Evolutionary conservation across 2,797 vertebrate species (phyloP), one percentile per base, ranked within the genome.

Genomic region (Selene dorsalis): DNA sequence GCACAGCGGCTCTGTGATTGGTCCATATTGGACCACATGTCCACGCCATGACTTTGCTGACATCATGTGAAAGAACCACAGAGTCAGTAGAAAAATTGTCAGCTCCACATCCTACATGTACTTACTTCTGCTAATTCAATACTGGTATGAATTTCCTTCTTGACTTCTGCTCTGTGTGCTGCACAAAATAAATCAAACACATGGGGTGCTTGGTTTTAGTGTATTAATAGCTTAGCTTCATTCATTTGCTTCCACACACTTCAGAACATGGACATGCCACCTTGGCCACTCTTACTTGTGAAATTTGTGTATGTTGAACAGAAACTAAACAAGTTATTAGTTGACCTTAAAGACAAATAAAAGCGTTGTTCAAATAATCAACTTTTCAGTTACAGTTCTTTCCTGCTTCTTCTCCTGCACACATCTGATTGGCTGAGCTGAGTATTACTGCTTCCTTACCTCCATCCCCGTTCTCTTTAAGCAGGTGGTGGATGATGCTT

Each of bases 181-280:
- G 41, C 47, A 55, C 50, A 70, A 73, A 73, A 79, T 41, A 71
- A 74, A 83, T 59, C 16, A 66, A 80, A 67, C 63, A 67, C 74
- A 59, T 47, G 57, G 50, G 75, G 59, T 39, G 73, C 28, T 52
- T 32, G 45, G 67, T 83, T 69, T 30, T 30, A 0, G 38, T 58
- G 52, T 75, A 69, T 79, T 74, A 72, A 76, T 70, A 75, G 43
- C 58, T 66, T 69, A 78, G 74, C 63, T 75, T 18, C 26, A 48
- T 70, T 87, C 75, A 71, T 82, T 78, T 80, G 58, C 45, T 69
- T 75, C 77, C 50, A 62, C 70, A 58, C 66, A 65, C 10, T 55
- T n/a, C 32, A 28, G 18, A 0, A 22, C 38, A 53, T 11, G 16
- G 80, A 50, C 76, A 66, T 56, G 38, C 16, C 43, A 73, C 55